phyloP scores from a whole-genome alignment of 1,140 invertebrate genomes.

The Daktulosphaira vitifoliae region DNA sequence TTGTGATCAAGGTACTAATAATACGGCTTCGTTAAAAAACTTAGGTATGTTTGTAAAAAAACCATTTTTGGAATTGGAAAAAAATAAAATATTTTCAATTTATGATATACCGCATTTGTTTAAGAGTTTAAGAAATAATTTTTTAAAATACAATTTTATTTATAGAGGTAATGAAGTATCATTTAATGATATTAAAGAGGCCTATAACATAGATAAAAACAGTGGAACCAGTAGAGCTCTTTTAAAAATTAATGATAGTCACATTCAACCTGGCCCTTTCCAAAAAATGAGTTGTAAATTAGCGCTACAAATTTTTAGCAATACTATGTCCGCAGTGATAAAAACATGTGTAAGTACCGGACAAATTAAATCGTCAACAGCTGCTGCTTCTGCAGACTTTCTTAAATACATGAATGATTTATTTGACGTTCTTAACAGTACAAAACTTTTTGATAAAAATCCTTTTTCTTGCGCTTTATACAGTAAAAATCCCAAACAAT shows the following conservation, averaged over 20 bases:
- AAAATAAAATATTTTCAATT: slow-evolving; percentile 17
- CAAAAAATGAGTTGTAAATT: slow-evolving; percentile 16
- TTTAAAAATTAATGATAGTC: slow-evolving; percentile 4
- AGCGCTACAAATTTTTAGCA: not conserved
- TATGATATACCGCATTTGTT: not conserved
- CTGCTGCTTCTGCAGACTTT: not conserved
- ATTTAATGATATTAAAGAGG: too few species aligned
- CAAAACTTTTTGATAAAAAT: not conserved
- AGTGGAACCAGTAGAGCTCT: slow-evolving; percentile 9
- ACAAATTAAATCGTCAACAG: slow-evolving; percentile 5
- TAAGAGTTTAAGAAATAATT: not conserved
- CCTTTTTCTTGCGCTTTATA: not conserved
- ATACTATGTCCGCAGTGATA: not conserved
- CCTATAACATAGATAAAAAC: slow-evolving; percentile 2
- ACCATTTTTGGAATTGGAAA: slow-evolving; percentile 5
- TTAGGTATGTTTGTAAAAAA: not conserved
- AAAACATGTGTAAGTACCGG: not conserved
- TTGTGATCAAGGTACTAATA: slow-evolving; percentile 8
- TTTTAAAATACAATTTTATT: too few species aligned
- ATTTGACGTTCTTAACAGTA: not conserved
- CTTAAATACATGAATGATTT: not conserved
- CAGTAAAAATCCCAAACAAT: not conserved
- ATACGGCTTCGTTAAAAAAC: not conserved
- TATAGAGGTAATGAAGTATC: too few species aligned
- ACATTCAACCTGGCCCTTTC: not conserved